Evolutionary conservation across 1,140 invertebrate genomes (phyloP).

Genomic region (Pseudachorutes palmiensis): DNA sequence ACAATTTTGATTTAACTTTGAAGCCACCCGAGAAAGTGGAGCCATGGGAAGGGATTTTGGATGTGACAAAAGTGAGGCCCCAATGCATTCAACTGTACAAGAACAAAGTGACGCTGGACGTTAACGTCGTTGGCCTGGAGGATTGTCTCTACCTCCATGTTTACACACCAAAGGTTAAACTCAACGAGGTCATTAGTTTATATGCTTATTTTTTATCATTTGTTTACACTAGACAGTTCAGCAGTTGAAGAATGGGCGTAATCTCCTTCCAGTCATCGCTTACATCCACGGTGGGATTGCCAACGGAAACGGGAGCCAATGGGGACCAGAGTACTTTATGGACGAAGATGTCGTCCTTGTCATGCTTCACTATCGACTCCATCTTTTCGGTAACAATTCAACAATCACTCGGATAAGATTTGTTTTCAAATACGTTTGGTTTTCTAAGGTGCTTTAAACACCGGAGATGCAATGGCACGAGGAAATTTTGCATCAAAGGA

Average conservation of each 20-base stretch:
- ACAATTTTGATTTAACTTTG: constrained; percentile 3
- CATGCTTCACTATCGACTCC: constrained; percentile 15
- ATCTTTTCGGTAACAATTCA: constrained; percentile 17
- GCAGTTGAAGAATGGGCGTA: not conserved
- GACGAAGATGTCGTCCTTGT: constrained; percentile 20
- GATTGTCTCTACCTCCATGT: constrained; percentile 53
- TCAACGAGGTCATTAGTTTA: not conserved
- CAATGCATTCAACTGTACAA: constrained; percentile 2
- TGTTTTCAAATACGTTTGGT: not conserved
- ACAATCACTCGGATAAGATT: not conserved
- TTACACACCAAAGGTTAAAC: constrained; percentile 46
- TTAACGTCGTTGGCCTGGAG: constrained; percentile 39
- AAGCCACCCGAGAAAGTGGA: not conserved
- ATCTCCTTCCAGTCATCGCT: not conserved
- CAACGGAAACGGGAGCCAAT: constrained; percentile 41
- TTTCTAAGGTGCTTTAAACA: constrained; percentile 47
- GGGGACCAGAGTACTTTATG: constrained; percentile 17
- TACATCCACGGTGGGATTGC: not conserved
- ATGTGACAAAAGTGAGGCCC: not conserved
- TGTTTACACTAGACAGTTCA: not conserved
- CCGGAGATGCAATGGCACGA: constrained; percentile 46
- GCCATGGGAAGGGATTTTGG: not conserved
- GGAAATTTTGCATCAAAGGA: constrained; percentile 54
- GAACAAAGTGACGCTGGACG: not conserved
- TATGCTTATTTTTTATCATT: too few relatives aligned